These are phyloP conservation scores for Scaptomyza flava DNA, from an alignment of 2,888 invertebrate species.

Conservation along the genomic window DNA sequence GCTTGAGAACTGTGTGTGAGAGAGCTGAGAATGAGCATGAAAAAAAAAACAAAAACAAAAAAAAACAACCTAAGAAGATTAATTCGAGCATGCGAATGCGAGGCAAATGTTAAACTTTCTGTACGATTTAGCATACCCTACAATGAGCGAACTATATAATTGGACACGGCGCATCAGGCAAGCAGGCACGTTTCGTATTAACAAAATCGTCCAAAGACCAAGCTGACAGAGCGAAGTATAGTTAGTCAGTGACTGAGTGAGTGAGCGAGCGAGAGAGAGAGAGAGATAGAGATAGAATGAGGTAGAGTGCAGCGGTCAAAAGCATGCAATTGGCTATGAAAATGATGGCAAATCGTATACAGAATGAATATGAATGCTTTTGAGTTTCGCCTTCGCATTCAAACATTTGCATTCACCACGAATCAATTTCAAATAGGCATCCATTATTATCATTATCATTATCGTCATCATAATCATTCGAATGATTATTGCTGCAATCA, in stretches of 20 bases:
- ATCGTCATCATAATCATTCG: conserved; percentile 21
- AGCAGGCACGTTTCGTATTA: conserved; percentile 81
- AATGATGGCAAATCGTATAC: conserved; percentile 57
- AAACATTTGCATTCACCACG: conserved; percentile 67
- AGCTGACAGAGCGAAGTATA: background rate
- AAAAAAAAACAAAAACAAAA: conserved; percentile 25
- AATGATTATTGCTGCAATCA: conserved; percentile 31
- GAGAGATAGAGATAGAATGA: background rate
- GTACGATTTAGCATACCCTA: conserved; percentile 71
- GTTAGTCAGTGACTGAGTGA: background rate
- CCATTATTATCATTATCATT: conserved; percentile 69
- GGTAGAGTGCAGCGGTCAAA: conserved; percentile 37
- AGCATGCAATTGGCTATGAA: conserved; percentile 75
- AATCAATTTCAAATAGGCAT: conserved; percentile 82
- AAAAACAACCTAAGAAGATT: conserved; percentile 26
- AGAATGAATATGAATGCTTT: conserved; percentile 23
- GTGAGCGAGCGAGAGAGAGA: background rate
- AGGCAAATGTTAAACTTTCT: conserved; percentile 51
- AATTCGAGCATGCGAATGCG: conserved; percentile 43
- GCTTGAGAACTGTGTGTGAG: conserved; percentile 19
- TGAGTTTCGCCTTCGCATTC: conserved; percentile 24
- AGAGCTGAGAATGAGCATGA: conserved; percentile 49
- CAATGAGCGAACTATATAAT: conserved; percentile 74
- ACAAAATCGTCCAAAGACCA: conserved; percentile 69
- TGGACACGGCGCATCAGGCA: conserved; percentile 72